These are phyloP conservation scores for Drosophila sordidula DNA, from an alignment of 2,888 invertebrate genomes.

Conservation along the genomic window DNA sequence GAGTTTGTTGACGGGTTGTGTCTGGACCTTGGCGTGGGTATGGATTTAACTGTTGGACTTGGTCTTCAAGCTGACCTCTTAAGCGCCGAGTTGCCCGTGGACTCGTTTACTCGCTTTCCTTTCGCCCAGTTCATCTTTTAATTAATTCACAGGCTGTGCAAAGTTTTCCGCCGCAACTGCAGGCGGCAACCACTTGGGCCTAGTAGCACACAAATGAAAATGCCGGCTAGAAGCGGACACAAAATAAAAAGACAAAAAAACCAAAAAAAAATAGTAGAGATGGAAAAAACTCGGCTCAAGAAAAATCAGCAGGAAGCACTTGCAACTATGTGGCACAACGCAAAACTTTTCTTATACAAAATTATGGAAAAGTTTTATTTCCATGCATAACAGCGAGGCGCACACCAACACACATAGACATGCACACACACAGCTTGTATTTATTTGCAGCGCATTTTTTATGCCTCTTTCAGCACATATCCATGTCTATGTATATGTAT, in stretches of 20 bases:
- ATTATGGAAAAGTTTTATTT: conserved; percentile 79
- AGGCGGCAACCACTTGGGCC: conserved; percentile 71
- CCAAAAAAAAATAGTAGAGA: conserved; percentile 4
- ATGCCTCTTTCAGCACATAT: conserved; percentile 43
- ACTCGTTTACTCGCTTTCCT: conserved; percentile 47
- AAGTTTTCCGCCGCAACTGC: conserved; percentile 65
- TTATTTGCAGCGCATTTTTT: conserved; percentile 57
- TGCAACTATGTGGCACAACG: conserved; percentile 77
- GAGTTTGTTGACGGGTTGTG: conserved; percentile 41
- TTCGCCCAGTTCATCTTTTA: conserved; percentile 77
- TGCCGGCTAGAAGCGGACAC: conserved; percentile 27
- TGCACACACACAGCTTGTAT: conserved; percentile 43
- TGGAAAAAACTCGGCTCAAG: conserved; percentile 45
- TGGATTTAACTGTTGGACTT: conserved; percentile 1
- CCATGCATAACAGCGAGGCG: conserved; percentile 68
- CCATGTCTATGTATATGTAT: conserved; percentile 13
- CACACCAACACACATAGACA: conserved; percentile 36
- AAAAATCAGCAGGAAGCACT: conserved; percentile 74
- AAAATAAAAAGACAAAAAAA: conserved; percentile 20
- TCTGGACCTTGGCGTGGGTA: conserved; percentile 6
- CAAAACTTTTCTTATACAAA: conserved; percentile 79
- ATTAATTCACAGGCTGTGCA: conserved; percentile 75
- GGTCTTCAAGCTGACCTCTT: conserved; percentile 11
- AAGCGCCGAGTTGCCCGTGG: conserved; percentile 31
- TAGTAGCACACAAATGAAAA: conserved; percentile 66